Evolutionary conservation across 2,888 invertebrate species (phyloP), one percentile per base, ranked within the genome.

Genomic region (Adineta ricciae): DNA sequence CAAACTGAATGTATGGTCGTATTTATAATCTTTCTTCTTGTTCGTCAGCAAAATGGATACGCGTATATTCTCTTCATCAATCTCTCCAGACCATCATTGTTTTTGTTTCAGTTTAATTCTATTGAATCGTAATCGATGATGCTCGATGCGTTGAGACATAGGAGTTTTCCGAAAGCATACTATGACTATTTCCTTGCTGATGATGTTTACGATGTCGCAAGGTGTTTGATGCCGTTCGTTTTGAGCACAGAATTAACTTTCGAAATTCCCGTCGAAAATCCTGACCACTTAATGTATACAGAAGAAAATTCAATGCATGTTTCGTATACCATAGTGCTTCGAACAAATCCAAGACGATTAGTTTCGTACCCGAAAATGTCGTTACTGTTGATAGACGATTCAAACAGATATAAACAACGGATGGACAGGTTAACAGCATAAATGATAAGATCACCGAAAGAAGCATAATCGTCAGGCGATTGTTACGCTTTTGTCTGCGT

Each of bases 231-330:
- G 32, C 14, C 32, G 64, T 64, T 78, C 24, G 24, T 41, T 41
- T 41, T 41, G 41, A n/a, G 16, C 78, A 78, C 9, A 9, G n/a
- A 41, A 78, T 41, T 41, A 78, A 41, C 41, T 78, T 78, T n/a
- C 24, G 24, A 78, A 78, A 78, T 78, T 78, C 78, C n/a, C 41
- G 21, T 41, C 78, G 78, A 78, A 78, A 78, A 78, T 78, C 78
- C 41, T 78, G 78, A 16, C 78, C 78, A 78, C 78, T 78, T 41
- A 78, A 41, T 41, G 78, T 78, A 41, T 78, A 78, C n/a, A 78
- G n/a, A n/a, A 78, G 21, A 78, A 78, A 78, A 78, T 78, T 78
- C n/a, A 78, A 41, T 8, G 78, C 78, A 78, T 78, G 78, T 41
- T 78, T 78, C 5, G 41, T 78, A 41, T 41, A 78, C 78, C 78